Evolutionary conservation across 30 jellyfish, hydroid and myxozoan species (phyloP).

Genomic region (Cassiopea andromeda): DNA sequence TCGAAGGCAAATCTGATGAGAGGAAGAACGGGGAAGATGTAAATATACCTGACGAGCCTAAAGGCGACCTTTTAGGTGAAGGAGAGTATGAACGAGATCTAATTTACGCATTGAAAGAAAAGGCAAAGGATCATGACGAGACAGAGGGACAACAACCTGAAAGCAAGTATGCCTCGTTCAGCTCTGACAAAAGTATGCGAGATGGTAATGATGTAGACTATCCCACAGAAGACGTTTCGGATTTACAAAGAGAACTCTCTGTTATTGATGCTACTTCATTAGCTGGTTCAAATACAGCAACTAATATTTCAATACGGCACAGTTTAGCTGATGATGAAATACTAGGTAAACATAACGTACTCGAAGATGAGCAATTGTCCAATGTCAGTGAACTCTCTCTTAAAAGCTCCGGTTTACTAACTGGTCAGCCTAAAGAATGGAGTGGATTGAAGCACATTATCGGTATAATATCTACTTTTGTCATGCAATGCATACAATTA

Average conservation of each 20-base stretch:
- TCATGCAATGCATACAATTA: too few relatives aligned
- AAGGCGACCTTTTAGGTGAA: not conserved
- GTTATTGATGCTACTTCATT: not conserved
- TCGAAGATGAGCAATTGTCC: not conserved
- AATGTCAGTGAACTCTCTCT: not conserved
- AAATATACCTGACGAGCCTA: not conserved
- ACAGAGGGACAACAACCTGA: not conserved
- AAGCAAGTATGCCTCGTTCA: not conserved
- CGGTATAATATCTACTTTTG: too few relatives aligned
- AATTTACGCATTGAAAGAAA: not conserved
- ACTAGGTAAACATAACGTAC: not conserved
- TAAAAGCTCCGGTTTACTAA: not conserved
- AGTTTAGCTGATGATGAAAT: conserved; percentile 18
- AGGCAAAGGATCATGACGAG: not conserved
- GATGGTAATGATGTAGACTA: not conserved
- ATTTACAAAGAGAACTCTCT: not conserved
- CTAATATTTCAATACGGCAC: conserved; percentile 30
- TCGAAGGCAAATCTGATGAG: not conserved
- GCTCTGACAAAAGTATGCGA: not conserved
- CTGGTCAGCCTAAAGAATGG: too few relatives aligned
- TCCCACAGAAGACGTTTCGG: not conserved
- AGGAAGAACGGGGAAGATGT: not conserved
- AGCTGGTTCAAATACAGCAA: conserved; percentile 12
- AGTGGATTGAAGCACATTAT: too few relatives aligned
- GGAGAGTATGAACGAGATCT: not conserved